Evolutionary conservation across 1,140 invertebrate species (phyloP).

Genomic region (Tetraneura akinire): DNA sequence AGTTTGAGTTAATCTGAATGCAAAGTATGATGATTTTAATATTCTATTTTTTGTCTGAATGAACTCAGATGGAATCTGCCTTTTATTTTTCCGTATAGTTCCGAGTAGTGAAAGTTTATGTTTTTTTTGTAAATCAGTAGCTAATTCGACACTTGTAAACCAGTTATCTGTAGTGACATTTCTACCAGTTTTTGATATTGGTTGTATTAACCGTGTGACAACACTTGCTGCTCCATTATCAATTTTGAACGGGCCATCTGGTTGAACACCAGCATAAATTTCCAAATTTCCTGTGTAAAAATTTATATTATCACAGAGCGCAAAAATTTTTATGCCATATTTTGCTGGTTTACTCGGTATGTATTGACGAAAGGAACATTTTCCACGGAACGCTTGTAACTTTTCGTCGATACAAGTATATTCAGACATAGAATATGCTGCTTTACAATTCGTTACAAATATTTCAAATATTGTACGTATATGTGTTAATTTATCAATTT

Average conservation of each 20-base stretch:
- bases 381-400: neutral
- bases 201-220: too few species aligned
- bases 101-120: too few species aligned
- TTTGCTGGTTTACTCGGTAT: neutral
- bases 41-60: too few species aligned
- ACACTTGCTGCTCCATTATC: too few species aligned
- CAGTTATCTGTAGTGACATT: too few species aligned
- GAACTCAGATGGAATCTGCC: too few species aligned
- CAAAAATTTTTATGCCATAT: slow-evolving; percentile 9
- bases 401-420: neutral
- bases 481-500: neutral
- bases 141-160: too few species aligned
- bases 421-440: neutral
- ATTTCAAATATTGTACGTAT: slow-evolving; percentile 54
- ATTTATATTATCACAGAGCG: neutral
- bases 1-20: too few species aligned
- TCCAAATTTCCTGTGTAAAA: slow-evolving; percentile 56
- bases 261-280: slow-evolving; percentile 54
- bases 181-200: too few species aligned
- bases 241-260: slow-evolving; percentile 24
- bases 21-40: too few species aligned
- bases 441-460: slow-evolving; percentile 1
- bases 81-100: too few species aligned
- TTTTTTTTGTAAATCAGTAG: too few species aligned
- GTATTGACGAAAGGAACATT: neutral